Evolutionary conservation across 2,797 vertebrate species (phyloP).

Genomic region (Pseudochaenichthys georgianus): DNA sequence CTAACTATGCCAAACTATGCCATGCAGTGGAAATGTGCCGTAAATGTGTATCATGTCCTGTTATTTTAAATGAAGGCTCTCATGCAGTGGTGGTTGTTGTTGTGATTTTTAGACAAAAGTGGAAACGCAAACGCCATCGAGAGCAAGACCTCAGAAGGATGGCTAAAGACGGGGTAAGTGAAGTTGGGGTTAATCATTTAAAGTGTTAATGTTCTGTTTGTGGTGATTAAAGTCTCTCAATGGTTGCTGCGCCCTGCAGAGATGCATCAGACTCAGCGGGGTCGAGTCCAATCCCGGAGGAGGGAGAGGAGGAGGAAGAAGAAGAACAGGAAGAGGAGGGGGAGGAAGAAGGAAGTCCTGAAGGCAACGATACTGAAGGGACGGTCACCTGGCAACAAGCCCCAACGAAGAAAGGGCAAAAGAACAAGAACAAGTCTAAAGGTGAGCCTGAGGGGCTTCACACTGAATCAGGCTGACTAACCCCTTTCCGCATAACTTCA

Average conservation of each 20-base stretch:
- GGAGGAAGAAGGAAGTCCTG: slow-evolving; percentile 73
- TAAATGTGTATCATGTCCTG: no score
- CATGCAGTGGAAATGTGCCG: no score
- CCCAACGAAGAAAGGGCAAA: slow-evolving; percentile 81
- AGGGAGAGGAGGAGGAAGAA: slow-evolving; percentile 60
- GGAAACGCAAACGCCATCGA: slow-evolving; percentile 89
- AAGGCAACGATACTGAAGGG: slow-evolving; percentile 70
- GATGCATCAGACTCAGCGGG: slow-evolving; percentile 79
- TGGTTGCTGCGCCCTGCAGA: slow-evolving; percentile 67
- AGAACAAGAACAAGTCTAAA: slow-evolving; percentile 87
- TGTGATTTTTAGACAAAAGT: slow-evolving; percentile 73
- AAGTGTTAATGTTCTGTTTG: background rate
- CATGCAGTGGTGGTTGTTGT: background rate
- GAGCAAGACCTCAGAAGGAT: slow-evolving; percentile 90
- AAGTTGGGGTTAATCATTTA: background rate
- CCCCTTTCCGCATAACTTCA: no score
- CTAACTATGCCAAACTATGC: no score
- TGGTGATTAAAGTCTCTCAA: background rate
- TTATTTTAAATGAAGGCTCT: background rate
- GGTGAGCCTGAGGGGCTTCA: slow-evolving; percentile 56
- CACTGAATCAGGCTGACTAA: no score
- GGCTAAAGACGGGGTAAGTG: slow-evolving; percentile 88
- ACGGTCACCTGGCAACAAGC: slow-evolving; percentile 76
- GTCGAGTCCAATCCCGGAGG: slow-evolving; percentile 85
- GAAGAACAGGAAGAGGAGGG: slow-evolving; percentile 55